Conservation (phyloP, 1,140 invertebrate species). For the Caenorhabditis elegans region WBcel235 BX284602.5:330001-330500, state of each 20-base stretch:
- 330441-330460: slow-evolving; percentile 61
- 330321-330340: too few relatives aligned
- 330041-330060: too few relatives aligned
- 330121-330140: slow-evolving; percentile 55
- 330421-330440: slow-evolving; percentile 61
- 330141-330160: slow-evolving; percentile 52
- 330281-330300: too few relatives aligned
- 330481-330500: too few relatives aligned
- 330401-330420: slow-evolving; percentile 65
- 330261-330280: too few relatives aligned
- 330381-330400: slow-evolving; percentile 62
- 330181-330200: slow-evolving; percentile 62
- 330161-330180: slow-evolving; percentile 60
- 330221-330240: slow-evolving; percentile 57
- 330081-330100: slow-evolving; percentile 62
- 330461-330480: slow-evolving; percentile 45
- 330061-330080: slow-evolving; percentile 65
- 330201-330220: slow-evolving; percentile 56
- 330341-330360: too few relatives aligned
- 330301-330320: too few relatives aligned
- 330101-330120: slow-evolving; percentile 60
- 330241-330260: not conserved
- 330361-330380: too few relatives aligned
- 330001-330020: too few relatives aligned
- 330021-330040: too few relatives aligned